Conservation (phyloP, 2,888 invertebrate species). For the Unio pictorum region DNA sequence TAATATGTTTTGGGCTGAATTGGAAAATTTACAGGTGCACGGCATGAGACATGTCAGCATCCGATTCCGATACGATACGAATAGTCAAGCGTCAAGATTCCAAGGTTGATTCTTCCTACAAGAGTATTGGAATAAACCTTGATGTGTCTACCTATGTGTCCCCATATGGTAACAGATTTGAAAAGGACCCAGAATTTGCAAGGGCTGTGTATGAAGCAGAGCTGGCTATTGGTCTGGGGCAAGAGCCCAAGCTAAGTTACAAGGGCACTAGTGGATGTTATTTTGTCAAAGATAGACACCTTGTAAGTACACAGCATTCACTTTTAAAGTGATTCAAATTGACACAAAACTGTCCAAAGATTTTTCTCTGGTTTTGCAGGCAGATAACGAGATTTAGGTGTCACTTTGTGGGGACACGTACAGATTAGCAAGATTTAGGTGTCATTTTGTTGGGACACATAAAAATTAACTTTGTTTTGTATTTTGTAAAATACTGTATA, state of each 20-base stretch:
- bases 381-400: too few species aligned
- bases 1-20: too few species aligned
- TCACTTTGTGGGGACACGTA: too few species aligned
- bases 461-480: too few species aligned
- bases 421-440: too few species aligned
- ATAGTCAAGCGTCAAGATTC: conserved; percentile 37
- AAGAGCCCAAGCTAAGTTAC: conserved; percentile 94
- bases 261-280: conserved; percentile 99
- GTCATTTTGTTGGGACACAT: too few species aligned
- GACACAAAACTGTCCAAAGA: too few species aligned
- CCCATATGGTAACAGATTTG: conserved; percentile 32
- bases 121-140: conserved; percentile 25
- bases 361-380: too few species aligned
- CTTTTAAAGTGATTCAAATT: background rate
- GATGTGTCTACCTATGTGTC: conserved; percentile 31
- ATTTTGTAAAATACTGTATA: too few species aligned
- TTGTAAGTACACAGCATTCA: conserved; percentile 60
- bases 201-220: conserved; percentile 92
- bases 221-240: conserved; percentile 92
- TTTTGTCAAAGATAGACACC: conserved; percentile 91
- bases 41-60: conserved; percentile 15
- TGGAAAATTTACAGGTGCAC: background rate
- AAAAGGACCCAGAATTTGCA: conserved; percentile 86
- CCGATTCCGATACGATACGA: conserved; percentile 33
- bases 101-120: conserved; percentile 16